phyloP scores from a whole-genome alignment of 1,140 invertebrate genomes.

The Drosophila dunni region DNA sequence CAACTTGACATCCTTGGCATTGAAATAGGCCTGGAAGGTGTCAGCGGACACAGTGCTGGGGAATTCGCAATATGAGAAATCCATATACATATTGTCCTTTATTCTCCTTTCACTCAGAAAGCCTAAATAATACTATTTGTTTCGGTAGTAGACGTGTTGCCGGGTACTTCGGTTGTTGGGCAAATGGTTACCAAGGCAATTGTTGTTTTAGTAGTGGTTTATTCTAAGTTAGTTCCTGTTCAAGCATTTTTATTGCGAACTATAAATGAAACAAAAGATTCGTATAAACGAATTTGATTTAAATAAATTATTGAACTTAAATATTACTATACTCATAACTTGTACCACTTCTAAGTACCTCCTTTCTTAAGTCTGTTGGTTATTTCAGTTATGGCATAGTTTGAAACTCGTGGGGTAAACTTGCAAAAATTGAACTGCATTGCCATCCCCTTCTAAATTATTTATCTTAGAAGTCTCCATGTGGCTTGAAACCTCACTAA shows the following conservation, averaged over 20 bases:
- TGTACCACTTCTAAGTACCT: no score
- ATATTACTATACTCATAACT: no score
- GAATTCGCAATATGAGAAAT: slow-evolving; percentile 81
- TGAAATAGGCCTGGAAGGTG: slow-evolving; percentile 83
- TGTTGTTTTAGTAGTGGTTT: not conserved
- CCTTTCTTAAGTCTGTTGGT: no score
- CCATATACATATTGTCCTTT: slow-evolving; percentile 43
- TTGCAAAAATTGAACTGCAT: not conserved
- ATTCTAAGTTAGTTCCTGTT: no score
- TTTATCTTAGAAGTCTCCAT: not conserved
- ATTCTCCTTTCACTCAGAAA: not conserved
- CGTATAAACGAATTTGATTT: no score
- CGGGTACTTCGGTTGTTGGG: not conserved
- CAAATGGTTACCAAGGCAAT: slow-evolving; percentile 1
- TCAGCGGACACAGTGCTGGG: slow-evolving; percentile 78
- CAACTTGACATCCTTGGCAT: slow-evolving; percentile 65
- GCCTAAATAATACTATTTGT: not conserved
- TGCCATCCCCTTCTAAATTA: not conserved
- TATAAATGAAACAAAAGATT: no score
- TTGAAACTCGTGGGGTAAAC: not conserved
- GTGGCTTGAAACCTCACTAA: not conserved
- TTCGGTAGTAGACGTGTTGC: not conserved
- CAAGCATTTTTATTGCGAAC: no score
- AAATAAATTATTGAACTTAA: no score
- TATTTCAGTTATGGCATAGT: not conserved